Evolutionary conservation across 2,888 invertebrate genomes (phyloP).

Genomic region (Dichetophora obliterata): DNA sequence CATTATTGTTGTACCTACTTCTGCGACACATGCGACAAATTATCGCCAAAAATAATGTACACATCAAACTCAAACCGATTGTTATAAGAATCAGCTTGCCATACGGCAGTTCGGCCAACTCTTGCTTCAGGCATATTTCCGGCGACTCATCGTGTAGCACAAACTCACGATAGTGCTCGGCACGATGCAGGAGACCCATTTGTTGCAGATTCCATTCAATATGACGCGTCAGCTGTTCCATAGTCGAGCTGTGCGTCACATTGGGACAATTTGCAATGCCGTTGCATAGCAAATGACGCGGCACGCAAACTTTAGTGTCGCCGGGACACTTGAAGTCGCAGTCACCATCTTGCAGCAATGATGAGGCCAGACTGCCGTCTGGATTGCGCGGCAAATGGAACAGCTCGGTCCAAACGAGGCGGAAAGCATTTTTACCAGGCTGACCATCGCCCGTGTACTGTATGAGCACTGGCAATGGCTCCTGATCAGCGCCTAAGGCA

Average conservation of each 20-base stretch:
- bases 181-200: slow-evolving; percentile 72
- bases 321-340: slow-evolving; percentile 93
- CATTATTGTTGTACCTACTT: neutral
- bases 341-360: slow-evolving; percentile 77
- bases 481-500: slow-evolving; percentile 73
- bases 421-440: slow-evolving; percentile 87
- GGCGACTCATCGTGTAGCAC: slow-evolving; percentile 82
- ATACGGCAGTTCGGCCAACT: slow-evolving; percentile 69
- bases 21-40: slow-evolving; percentile 65
- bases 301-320: slow-evolving; percentile 85
- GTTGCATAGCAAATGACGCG: slow-evolving; percentile 86
- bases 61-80: slow-evolving; percentile 63
- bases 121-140: slow-evolving; percentile 76
- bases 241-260: slow-evolving; percentile 71
- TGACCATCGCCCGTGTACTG: slow-evolving; percentile 83
- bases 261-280: slow-evolving; percentile 90
- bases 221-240: slow-evolving; percentile 72
- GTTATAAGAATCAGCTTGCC: slow-evolving; percentile 65
- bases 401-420: slow-evolving; percentile 91
- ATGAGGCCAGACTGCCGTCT: slow-evolving; percentile 84
- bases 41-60: slow-evolving; percentile 66
- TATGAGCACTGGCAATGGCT: slow-evolving; percentile 77
- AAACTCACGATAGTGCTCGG: slow-evolving; percentile 70
- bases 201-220: slow-evolving; percentile 75
- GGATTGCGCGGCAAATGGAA: slow-evolving; percentile 87